Conservation (phyloP, 2,888 invertebrate genomes). For the Enchytraeus crypticus region DNA sequence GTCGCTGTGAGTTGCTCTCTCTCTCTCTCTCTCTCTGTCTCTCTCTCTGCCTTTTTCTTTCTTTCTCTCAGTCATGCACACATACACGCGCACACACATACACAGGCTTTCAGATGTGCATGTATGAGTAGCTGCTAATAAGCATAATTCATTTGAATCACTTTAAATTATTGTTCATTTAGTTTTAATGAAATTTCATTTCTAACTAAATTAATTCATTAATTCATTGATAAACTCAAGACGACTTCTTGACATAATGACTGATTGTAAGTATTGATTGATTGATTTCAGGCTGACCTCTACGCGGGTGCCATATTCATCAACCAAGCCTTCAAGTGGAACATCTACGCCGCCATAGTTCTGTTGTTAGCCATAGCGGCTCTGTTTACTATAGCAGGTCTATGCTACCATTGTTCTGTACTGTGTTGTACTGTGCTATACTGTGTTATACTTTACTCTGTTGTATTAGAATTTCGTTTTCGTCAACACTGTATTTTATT, state of each 20-base stretch:
- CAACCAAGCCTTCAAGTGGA: constrained; percentile 50
- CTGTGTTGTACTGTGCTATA: too few species aligned
- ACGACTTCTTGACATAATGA: too few species aligned
- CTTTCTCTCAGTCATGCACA: not conserved
- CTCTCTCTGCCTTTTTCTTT: not conserved
- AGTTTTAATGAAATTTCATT: too few species aligned
- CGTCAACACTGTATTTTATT: too few species aligned
- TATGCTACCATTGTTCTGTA: too few species aligned
- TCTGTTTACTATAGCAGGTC: constrained; percentile 52
- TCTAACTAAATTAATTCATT: too few species aligned
- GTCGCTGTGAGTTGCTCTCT: constrained; percentile 49
- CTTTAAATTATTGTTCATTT: too few species aligned
- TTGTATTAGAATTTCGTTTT: too few species aligned
- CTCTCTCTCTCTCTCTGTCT: not conserved
- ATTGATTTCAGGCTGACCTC: constrained; percentile 49
- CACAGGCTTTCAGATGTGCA: not conserved
- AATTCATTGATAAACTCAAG: too few species aligned
- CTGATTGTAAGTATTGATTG: too few species aligned
- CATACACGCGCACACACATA: not conserved
- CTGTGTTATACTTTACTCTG: too few species aligned
- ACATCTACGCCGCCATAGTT: constrained; percentile 52
- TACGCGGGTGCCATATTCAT: constrained; percentile 55
- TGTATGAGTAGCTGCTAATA: not conserved
- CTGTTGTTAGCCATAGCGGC: constrained; percentile 52
- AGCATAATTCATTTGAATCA: too few species aligned